phyloP scores from a whole-genome alignment of 2,113 vertebrate genomes.

The Empidonax alnorum region DNA sequence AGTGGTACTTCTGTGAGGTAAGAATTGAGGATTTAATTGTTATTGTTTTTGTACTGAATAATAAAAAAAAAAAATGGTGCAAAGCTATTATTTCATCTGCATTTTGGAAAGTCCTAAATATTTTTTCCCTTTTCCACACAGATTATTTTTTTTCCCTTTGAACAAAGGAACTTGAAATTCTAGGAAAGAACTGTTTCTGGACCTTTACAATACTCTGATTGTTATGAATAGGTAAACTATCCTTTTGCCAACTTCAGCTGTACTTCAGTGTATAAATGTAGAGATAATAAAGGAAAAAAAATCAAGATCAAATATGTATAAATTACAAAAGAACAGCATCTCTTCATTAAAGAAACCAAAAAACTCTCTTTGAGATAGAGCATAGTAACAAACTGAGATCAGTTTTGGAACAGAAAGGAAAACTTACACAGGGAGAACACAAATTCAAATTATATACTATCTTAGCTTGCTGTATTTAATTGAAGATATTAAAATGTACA shows the following conservation, averaged over 20 bases:
- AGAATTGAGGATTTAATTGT: not conserved
- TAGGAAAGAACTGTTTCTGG: constrained; percentile 56
- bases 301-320: not conserved
- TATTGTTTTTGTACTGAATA: not conserved
- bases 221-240: constrained; percentile 40
- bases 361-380: not conserved
- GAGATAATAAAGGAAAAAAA: not conserved
- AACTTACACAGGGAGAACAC: not conserved
- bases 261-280: not conserved
- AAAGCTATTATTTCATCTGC: not conserved
- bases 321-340: not conserved
- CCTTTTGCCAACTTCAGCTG: not conserved
- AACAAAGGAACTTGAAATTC: constrained; percentile 52
- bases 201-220: constrained; percentile 35
- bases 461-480: not conserved
- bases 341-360: not conserved
- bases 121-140: not conserved
- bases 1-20: not conserved
- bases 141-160: constrained; percentile 58
- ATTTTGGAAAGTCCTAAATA: not conserved
- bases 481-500: not conserved
- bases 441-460: not conserved
- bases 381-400: not conserved
- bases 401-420: not conserved
- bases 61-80: not conserved